Conservation (phyloP, 2,797 vertebrate genomes). For the Chromobotia macracanthus region DNA sequence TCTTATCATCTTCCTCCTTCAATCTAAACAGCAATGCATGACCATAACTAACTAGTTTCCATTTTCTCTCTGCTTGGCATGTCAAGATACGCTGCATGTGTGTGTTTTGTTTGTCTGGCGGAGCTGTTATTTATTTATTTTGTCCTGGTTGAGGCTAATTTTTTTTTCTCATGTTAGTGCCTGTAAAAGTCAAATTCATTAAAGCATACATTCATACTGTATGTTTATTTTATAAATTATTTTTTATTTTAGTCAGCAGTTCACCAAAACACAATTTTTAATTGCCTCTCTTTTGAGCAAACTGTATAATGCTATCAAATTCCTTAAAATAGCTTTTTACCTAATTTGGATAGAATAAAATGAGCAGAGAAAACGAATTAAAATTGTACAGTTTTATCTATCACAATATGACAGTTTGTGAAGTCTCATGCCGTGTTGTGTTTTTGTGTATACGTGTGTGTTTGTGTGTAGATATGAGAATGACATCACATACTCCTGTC, state of each 20-base stretch:
- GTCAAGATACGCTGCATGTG: conserved; percentile 59
- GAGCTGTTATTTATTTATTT: background rate
- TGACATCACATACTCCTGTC: conserved; percentile 69
- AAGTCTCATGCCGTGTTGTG: conserved; percentile 61
- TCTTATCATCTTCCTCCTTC: conserved; percentile 12
- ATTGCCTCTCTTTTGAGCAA: background rate
- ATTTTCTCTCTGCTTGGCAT: conserved; percentile 63
- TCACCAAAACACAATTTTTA: background rate
- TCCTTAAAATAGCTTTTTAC: background rate
- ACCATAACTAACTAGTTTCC: conserved; percentile 39
- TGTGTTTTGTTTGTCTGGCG: conserved; percentile 48
- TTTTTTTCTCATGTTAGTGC: conserved; percentile 23
- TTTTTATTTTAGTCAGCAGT: background rate
- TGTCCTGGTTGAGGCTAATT: conserved; percentile 3
- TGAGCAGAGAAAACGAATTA: background rate
- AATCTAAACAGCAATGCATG: conserved; percentile 57
- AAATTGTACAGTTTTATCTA: background rate
- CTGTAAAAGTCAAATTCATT: conserved; percentile 27
- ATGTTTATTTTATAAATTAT: background rate
- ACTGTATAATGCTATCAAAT: background rate
- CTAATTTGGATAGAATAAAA: too few relatives aligned
- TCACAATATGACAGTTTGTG: background rate
- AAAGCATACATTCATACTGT: conserved; percentile 21
- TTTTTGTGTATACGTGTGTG: conserved; percentile 55
- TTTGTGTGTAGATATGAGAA: conserved; percentile 61